Evolutionary conservation across 2,888 invertebrate genomes (phyloP).

Genomic region (Andricus curvator): DNA sequence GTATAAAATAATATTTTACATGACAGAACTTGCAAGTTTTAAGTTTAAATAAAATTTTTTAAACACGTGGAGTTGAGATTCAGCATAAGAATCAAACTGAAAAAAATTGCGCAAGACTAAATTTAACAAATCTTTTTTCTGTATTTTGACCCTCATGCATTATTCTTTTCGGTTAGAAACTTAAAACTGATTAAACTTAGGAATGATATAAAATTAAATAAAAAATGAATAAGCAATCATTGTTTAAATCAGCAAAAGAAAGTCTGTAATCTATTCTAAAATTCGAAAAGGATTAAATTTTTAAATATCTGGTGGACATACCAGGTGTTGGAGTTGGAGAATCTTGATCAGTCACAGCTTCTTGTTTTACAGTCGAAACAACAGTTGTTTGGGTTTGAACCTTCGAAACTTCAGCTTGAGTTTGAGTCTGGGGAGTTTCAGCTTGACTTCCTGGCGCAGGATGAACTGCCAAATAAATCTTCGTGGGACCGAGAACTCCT

Average conservation of each 20-base stretch:
- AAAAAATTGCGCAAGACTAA: not conserved
- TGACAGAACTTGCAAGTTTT: too few relatives aligned
- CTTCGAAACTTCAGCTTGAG: slow-evolving; percentile 56
- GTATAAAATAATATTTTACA: too few relatives aligned
- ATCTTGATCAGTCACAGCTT: slow-evolving; percentile 50
- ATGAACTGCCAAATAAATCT: slow-evolving; percentile 92
- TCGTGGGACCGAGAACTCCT: slow-evolving; percentile 91
- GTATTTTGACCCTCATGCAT: not conserved
- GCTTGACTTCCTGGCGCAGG: slow-evolving; percentile 79
- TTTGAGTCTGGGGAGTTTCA: slow-evolving; percentile 53
- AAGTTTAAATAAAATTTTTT: too few relatives aligned
- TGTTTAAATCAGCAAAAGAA: not conserved
- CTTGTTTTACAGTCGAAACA: slow-evolving; percentile 55
- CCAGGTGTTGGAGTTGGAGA: slow-evolving; percentile 53
- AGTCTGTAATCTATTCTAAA: not conserved
- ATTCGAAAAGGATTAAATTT: slow-evolving; percentile 5
- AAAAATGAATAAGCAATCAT: too few relatives aligned
- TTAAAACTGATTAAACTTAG: too few relatives aligned
- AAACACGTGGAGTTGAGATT: not conserved
- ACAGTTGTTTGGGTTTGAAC: slow-evolving; percentile 54
- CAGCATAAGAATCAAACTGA: not conserved
- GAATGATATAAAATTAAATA: too few relatives aligned
- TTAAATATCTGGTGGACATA: slow-evolving; percentile 40
- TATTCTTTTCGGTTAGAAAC: too few relatives aligned
- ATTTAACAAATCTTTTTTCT: not conserved